Evolutionary conservation across 2,888 invertebrate species (phyloP), one percentile per base, ranked within the genome.

Genomic region (Bruchidius siliquastri): DNA sequence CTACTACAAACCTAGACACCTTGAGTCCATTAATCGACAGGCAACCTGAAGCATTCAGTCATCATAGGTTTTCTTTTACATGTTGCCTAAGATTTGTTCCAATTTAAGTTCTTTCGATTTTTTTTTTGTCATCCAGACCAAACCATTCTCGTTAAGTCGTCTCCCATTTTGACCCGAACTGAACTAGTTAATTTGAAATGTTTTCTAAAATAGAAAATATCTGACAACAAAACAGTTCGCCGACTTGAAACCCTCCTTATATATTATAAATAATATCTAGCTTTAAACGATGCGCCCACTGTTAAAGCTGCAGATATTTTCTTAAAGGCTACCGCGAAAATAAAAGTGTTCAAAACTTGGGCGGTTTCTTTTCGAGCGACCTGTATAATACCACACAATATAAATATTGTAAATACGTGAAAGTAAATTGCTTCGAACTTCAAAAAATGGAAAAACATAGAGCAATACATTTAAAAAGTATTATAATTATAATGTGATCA

Each of bases 381-480:
- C 49, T 49, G 49, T 49, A 49, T 49, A 49, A 49, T 6, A 49
- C 18, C 49, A 13, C 49, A 49, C 49, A 49, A 49, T 49, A 49
- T 49, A 49, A 49, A 49, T 49, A 49, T 49, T 49, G 49, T 49
- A 49, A 49, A 49, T 49, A 49, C 49, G 49, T 49, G 49, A 49
- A 49, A 49, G 49, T 49, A 49, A 49, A 49, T 49, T 71, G 73
- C 73, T 73, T 73, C 68, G 22, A 68, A 49, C 49, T 49, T 49
- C 49, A 49, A 49, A 49, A 49, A 49, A 49, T 49, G 49, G 13
- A 49, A 49, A 13, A 8, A 49, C 49, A 49, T 49, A 49, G 49
- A 49, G 49, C 49, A 26, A 26, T 26, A 49, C 18, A 49, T 18
- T 49, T 49, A 49, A 49, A 49, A 49, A 49, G 8, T 49, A 49